Base-by-base conservation (phyloP, 2,797 vertebrate species). In the Chiloscyllium punctatum region DNA sequence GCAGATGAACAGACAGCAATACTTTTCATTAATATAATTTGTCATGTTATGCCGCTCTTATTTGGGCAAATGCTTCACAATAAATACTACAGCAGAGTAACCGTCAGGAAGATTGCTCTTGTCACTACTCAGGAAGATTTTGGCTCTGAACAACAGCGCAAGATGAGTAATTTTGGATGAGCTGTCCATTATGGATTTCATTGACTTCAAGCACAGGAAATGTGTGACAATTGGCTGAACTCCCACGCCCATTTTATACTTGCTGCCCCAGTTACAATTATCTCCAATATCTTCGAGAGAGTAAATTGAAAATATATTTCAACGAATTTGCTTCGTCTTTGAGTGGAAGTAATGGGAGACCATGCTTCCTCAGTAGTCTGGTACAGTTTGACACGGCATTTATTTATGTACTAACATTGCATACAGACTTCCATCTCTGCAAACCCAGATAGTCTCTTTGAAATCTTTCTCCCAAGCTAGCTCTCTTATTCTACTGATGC, bases 21-120 rank as follows among this genome's bases (percentile, higher is more conserved):
- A 18, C 33, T 92, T 92, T 92, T 92, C 66, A 69, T 92, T 92
- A 68, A 92, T 18, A 37, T 92, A 37, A 92, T 11, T n/a, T 33
- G 16, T 91, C 33, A n/a, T n/a, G 6, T 91, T 9, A 62, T 90
- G 62, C 30, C n/a, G 87, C 87, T 90, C n/a, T 37, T 91, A n/a
- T 66, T 91, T 91, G 57, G n/a, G 88, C 62, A 66, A 91, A 37
- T 30, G 88, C 6, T n/a, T 37, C 37, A 33, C 18, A 66, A 68
- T 6, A 37, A 33, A 88, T 57, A 88, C 3, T n/a, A 91, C 66
- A 91, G 23, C 57, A n/a, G 57, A 66, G 37, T 91, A 18, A 16
- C 30, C 30, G 30, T 62, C 53, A 62, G 57, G 18, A 37, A 37
- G 33, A 37, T n/a, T 87, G 4, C 21, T 23, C 57, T 62, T 53